Base-by-base conservation (phyloP, 2,888 invertebrate genomes). In the Salticus scenicus region DNA sequence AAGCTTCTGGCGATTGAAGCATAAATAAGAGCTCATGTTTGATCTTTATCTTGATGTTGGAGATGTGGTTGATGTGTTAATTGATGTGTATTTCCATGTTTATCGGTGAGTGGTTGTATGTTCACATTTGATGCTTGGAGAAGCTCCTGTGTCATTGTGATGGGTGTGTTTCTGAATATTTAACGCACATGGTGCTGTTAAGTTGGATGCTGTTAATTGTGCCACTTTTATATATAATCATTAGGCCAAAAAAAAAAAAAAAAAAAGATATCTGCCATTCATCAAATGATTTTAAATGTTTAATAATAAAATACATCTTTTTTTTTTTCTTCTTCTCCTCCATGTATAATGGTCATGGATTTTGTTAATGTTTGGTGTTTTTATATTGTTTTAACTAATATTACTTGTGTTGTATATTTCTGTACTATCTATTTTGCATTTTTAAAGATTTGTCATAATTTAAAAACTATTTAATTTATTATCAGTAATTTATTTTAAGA, bases 1-100 rank as follows among this genome's bases (percentile, higher is more conserved):
- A 89, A 74, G 89, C 89, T 73, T 82, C 89, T 24, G 89, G 88
- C 7, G 88, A 89, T 76, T 89, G 81, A 89, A 69, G 47, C 33
- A 28, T 33, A 64, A 66, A 28, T 5, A 17, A 20, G 17, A 76
- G 75, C 57, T 72, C 42, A 42, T 12, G 31, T 57, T 70, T 83
- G 83, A 41, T 57, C 70, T 57, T 5, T 51, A 41, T 47, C 33
- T 77, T 51, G 47, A 69, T 66, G 63, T 51, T 57, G 31, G 47
- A 64, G 73, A 69, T 75, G 63, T 82, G 81, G 74, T 83, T 83
- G 82, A 76, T 83, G 83, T 83, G 31, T 67, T 77, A 70, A 37
- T 41, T n/a, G n/a, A n/a, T n/a, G n/a, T 70, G 70, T 70, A 51
- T 83, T 83, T 83, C 77, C 66, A 71, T 83, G 72, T 77, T 24